Evolutionary conservation across 1,140 invertebrate genomes (phyloP).

Genomic region (Drosophila bocki): DNA sequence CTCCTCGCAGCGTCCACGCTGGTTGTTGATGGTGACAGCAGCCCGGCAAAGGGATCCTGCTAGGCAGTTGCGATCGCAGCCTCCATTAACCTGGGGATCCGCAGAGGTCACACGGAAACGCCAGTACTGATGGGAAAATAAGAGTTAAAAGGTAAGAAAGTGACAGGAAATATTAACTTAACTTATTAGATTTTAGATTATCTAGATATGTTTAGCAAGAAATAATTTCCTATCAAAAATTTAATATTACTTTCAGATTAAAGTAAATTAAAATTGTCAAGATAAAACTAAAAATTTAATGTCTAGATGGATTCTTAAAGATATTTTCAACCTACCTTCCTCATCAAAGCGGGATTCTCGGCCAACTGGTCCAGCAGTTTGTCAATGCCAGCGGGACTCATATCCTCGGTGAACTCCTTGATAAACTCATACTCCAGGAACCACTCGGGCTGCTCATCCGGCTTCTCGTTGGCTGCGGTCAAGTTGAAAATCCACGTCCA

Average conservation of each 20-base stretch:
- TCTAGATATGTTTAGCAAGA: background rate
- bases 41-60: constrained; percentile 87
- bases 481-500: constrained; percentile 92
- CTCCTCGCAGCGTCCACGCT: constrained; percentile 87
- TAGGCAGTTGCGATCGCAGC: constrained; percentile 87
- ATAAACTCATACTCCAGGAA: constrained; percentile 90
- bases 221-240: background rate
- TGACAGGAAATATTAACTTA: background rate
- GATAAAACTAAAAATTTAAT: background rate
- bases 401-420: constrained; percentile 87
- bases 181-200: background rate
- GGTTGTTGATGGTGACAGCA: constrained; percentile 86
- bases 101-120: constrained; percentile 87
- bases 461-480: constrained; percentile 89
- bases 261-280: background rate
- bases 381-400: constrained; percentile 85
- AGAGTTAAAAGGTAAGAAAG: background rate
- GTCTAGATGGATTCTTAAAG: no score
- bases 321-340: constrained; percentile 52
- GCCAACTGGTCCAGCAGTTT: constrained; percentile 86
- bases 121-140: constrained; percentile 77
- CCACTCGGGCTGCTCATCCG: constrained; percentile 86
- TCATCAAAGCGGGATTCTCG: constrained; percentile 56
- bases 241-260: background rate
- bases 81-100: constrained; percentile 85